phyloP scores from a whole-genome alignment of 2,888 invertebrate species.

The Poecilus cupreus region DNA sequence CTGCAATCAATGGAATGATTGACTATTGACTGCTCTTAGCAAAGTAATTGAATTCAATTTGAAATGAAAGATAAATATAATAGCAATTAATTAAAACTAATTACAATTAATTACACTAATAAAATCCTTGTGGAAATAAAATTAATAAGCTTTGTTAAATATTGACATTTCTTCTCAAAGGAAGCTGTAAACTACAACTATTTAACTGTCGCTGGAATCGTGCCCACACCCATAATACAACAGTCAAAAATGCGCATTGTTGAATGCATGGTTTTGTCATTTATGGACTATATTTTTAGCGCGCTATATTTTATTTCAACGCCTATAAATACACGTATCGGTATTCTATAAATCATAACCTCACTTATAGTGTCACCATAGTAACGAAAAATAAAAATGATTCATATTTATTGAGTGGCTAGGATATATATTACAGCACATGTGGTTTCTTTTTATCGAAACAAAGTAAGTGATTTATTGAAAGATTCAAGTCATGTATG shows the following conservation, averaged over 20 bases:
- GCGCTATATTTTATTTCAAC: constrained; percentile 26
- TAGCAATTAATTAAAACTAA: constrained; percentile 11
- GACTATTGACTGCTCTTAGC: background rate
- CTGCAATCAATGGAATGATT: constrained; percentile 14
- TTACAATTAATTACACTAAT: constrained; percentile 13
- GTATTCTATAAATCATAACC: constrained; percentile 31
- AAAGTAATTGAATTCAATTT: constrained; percentile 30
- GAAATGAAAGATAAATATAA: constrained; percentile 28
- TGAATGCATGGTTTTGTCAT: background rate
- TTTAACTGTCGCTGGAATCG: background rate
- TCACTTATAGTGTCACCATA: constrained; percentile 39
- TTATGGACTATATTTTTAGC: constrained; percentile 30
- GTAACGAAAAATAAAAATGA: constrained; percentile 47
- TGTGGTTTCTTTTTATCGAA: constrained; percentile 39
- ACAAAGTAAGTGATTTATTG: constrained; percentile 37
- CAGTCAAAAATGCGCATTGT: background rate
- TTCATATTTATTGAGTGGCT: constrained; percentile 53
- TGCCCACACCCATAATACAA: background rate
- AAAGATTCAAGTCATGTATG: background rate
- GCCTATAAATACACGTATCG: constrained; percentile 27
- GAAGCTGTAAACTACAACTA: background rate
- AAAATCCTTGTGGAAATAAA: constrained; percentile 23
- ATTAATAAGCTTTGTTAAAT: background rate
- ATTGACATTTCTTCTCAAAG: background rate
- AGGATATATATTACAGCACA: constrained; percentile 42